Evolutionary conservation across 2,113 vertebrate species (phyloP), one percentile per base, ranked within the genome.

Genomic region (Strix aluco): DNA sequence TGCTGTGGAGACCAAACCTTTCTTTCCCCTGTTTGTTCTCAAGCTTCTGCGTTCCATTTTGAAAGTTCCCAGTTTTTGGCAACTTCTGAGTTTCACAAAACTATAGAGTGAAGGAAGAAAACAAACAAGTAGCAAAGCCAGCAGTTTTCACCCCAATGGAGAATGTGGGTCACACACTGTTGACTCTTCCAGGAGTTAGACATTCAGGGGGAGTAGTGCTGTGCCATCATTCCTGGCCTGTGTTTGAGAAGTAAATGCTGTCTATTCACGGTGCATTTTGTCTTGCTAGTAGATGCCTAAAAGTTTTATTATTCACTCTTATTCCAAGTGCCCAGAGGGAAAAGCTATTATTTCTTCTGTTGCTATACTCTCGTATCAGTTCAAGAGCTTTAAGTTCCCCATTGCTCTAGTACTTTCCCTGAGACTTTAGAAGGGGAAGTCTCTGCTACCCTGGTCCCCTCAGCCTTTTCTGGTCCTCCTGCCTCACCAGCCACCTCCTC

Each of bases 1-100:
- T 59, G 26, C 47, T 22, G 4, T 1, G 0, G 61, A 91, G 38
- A 63, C 36, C 0, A 0, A 91, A 54, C 9, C 7, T 63, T 90
- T 88, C 7, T 67, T 90, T 88, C 7, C 34, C 42, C 12, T 74
- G 19, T 49, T 88, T 90, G 25, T 78, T 79, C 51, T 81, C 23
- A 62, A 52, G 26, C 29, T 88, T 70, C 42, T 22, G 15, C 71
- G 55, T 12, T 89, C 59, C 13, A 13, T 81, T 91, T 86, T 86
- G 83, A 71, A 96, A 86, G 34, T 80, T 92, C 21, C 21, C 16
- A 17, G n/a, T 4, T 72, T 90, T 82, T 84, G 57, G 38, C 11
- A 63, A 7, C 40, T 87, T 94, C n/a, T 10, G 26, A 88, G 25
- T 83, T 78, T 88, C 32, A 51, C 32, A 86, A 58, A 80, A 46